Evolutionary conservation across 2,113 vertebrate species (phyloP).

Genomic region (Mastomys natalensis): DNA sequence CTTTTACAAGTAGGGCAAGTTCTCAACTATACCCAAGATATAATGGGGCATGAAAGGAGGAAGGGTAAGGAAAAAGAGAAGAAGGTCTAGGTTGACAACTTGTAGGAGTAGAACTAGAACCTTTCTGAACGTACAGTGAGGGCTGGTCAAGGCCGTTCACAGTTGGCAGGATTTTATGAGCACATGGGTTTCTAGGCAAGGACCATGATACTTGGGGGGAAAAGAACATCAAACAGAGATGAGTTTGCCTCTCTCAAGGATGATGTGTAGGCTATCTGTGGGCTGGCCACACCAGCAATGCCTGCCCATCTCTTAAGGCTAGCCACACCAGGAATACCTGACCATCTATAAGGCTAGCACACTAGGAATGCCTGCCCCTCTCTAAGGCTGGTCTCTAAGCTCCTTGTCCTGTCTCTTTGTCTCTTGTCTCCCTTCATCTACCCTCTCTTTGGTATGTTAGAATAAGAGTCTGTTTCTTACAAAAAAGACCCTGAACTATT

Average conservation of each 20-base stretch:
- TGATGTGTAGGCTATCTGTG: background rate
- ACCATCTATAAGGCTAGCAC: background rate
- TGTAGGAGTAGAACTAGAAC: background rate
- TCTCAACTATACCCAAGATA: constrained; percentile 33
- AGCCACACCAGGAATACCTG: background rate
- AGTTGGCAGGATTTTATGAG: background rate
- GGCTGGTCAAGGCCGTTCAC: background rate
- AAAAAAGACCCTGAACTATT: constrained; percentile 10
- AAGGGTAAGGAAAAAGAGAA: background rate
- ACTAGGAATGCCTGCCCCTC: background rate
- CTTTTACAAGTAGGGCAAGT: constrained; percentile 27
- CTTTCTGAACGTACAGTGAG: background rate
- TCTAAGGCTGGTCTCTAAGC: background rate
- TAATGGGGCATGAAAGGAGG: background rate
- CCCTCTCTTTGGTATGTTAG: background rate
- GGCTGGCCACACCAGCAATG: background rate
- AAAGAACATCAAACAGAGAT: background rate
- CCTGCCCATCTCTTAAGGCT: background rate
- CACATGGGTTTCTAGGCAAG: background rate
- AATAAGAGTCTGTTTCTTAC: constrained; percentile 14
- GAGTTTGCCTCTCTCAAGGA: background rate
- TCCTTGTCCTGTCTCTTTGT: background rate
- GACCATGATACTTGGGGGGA: background rate
- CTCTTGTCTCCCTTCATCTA: background rate
- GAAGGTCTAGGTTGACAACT: background rate